Base-by-base conservation (phyloP, 2,888 invertebrate genomes). In the Campoletis raptor region DNA sequence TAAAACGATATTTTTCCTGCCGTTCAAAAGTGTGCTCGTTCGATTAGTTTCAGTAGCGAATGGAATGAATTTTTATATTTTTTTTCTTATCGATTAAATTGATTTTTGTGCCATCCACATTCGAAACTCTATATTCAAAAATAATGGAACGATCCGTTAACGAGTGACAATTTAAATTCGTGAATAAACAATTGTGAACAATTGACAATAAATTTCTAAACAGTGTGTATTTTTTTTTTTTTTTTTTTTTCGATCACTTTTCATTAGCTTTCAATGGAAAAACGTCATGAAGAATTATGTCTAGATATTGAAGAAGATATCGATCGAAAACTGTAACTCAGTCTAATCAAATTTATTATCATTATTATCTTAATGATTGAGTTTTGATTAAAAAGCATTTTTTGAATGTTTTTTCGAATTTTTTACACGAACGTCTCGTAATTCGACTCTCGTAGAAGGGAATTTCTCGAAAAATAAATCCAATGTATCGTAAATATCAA, bases 1-100 rank as follows among this genome's bases (percentile, higher is more conserved):
- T n/a, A n/a, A 18, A 21, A 54, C 77, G 81, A 85, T 78, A 70
- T 66, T 37, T 67, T 81, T 77, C 40, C 77, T 54, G n/a, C 5
- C 24, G 52, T 42, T 57, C 64, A 24, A n/a, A n/a, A 57, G 57
- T 64, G 45, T 15, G 70, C 64, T 42, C 42, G 24, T 79, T 66
- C 57, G 74, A 78, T 52, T 45, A 54, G 7, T 78, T 73, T 54
- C 30, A 52, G 42, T 72, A 21, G 37, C 36, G 66, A 78, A 54
- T 30, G 0, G 1, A 48, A 72, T 36, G 36, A 8, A 8, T 52
- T 73, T 54, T 37, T 36, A n/a, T n/a, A 8, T 52, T 73, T 54
- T 67, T 67, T n/a, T 73, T 73, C 54, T 40, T 61, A 70, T 81
- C 74, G 36, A 66, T 48, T 48, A 7, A 24, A 57, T 57, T 24